These are phyloP conservation scores for Stichopus chloronotus DNA, from an alignment of 35 echinoderm and acorn worm genomes.

Conservation along the genomic window DNA sequence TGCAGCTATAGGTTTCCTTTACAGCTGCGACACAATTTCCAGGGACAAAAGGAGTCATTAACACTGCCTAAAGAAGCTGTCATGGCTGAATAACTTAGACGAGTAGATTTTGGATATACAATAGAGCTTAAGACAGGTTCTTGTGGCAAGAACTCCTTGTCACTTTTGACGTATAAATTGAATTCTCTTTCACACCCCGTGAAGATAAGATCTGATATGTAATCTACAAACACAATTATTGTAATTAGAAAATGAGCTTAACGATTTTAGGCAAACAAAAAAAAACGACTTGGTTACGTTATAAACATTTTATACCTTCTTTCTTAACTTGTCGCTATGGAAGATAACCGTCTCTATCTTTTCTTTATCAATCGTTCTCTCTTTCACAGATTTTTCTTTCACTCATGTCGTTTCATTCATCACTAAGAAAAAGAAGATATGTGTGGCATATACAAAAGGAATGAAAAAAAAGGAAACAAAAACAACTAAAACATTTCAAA, in stretches of 20 bases:
- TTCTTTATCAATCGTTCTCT: too few species aligned
- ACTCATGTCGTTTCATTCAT: too few species aligned
- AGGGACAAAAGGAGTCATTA: conserved; percentile 38
- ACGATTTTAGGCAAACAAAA: conserved; percentile 1
- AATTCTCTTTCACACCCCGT: background rate
- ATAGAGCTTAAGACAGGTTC: background rate
- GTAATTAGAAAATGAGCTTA: conserved; percentile 26
- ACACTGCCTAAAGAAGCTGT: conserved; percentile 7
- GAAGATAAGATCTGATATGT: conserved; percentile 7
- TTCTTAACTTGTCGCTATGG: too few species aligned
- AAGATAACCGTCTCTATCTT: too few species aligned
- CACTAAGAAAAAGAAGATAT: too few species aligned
- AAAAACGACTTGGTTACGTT: background rate
- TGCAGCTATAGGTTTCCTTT: background rate
- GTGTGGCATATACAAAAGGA: too few species aligned
- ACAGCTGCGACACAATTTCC: conserved; percentile 24
- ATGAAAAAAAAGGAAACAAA: too few species aligned
- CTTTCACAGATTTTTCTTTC: too few species aligned
- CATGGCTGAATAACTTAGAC: background rate
- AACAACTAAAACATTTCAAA: too few species aligned
- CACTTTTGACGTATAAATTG: background rate
- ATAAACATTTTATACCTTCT: background rate
- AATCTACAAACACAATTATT: conserved; percentile 1
- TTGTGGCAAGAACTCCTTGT: background rate
- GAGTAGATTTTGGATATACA: background rate